Evolutionary conservation across 2,888 invertebrate genomes (phyloP).

Genomic region (Xiphydria camelus): DNA sequence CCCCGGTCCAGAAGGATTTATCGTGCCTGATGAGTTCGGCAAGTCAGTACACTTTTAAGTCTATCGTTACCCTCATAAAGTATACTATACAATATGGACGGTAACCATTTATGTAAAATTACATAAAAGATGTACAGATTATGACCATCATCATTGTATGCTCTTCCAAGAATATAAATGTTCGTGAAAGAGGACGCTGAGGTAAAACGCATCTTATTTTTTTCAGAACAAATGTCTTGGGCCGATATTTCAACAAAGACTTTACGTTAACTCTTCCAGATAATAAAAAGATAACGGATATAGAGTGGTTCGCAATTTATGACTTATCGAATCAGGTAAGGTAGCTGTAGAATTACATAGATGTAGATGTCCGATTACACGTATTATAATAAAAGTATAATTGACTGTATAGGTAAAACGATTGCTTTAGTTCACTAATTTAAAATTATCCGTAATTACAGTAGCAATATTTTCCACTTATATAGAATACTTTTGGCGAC

Average conservation of each 20-base stretch:
- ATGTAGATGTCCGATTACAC: background rate
- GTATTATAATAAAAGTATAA: too few relatives aligned
- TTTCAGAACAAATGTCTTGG: constrained; percentile 80
- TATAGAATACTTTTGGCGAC: constrained; percentile 82
- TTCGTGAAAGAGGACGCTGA: too few relatives aligned
- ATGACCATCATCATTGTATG: too few relatives aligned
- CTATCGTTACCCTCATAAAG: too few relatives aligned
- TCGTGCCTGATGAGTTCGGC: constrained; percentile 84
- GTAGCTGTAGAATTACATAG: background rate
- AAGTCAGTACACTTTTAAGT: constrained; percentile 70
- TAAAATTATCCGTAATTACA: background rate
- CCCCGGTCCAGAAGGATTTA: constrained; percentile 89
- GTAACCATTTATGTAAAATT: too few relatives aligned
- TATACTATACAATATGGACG: too few relatives aligned
- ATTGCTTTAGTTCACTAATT: too few relatives aligned
- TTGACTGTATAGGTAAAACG: too few relatives aligned
- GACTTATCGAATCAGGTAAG: constrained; percentile 77
- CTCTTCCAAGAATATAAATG: too few relatives aligned
- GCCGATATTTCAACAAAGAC: constrained; percentile 84
- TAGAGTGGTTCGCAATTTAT: constrained; percentile 89
- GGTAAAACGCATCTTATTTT: constrained; percentile 18
- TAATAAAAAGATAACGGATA: constrained; percentile 81
- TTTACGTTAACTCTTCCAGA: constrained; percentile 82
- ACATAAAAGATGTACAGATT: too few relatives aligned
- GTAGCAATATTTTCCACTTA: constrained; percentile 24